Evolutionary conservation across 2,888 invertebrate genomes (phyloP).

Genomic region (Acleris laterana): DNA sequence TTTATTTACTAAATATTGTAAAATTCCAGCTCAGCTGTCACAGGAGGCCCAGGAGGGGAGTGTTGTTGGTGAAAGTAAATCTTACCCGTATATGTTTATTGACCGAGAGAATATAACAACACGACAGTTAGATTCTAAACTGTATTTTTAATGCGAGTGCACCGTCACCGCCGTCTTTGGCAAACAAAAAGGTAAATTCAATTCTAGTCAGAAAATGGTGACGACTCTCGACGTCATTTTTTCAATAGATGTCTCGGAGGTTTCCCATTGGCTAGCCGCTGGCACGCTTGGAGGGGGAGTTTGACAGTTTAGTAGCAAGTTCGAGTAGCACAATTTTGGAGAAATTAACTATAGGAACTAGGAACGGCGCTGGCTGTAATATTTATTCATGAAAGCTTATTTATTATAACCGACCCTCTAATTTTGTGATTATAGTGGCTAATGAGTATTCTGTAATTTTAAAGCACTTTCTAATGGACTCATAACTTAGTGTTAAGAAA

Average conservation of each 20-base stretch:
- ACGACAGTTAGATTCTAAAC: slow-evolving; percentile 8
- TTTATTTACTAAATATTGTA: slow-evolving; percentile 80
- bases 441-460: too few relatives aligned
- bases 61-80: slow-evolving; percentile 20
- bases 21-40: slow-evolving; percentile 69
- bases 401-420: too few relatives aligned
- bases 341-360: neutral
- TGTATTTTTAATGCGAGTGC: slow-evolving; percentile 11
- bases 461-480: too few relatives aligned
- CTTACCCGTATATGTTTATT: slow-evolving; percentile 28
- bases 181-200: slow-evolving; percentile 32
- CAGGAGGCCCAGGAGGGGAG: slow-evolving; percentile 54
- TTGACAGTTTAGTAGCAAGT: slow-evolving; percentile 31
- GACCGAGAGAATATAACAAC: slow-evolving; percentile 18
- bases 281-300: slow-evolving; percentile 6
- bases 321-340: slow-evolving; percentile 11
- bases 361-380: too few relatives aligned
- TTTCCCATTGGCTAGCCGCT: slow-evolving; percentile 31
- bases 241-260: slow-evolving; percentile 32
- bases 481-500: too few relatives aligned
- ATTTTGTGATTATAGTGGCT: too few relatives aligned
- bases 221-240: slow-evolving; percentile 38
- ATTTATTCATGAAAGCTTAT: too few relatives aligned
- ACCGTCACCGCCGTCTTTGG: slow-evolving; percentile 18
- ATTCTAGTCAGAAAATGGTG: slow-evolving; percentile 31